These are phyloP conservation scores for Amphibalanus amphitrite DNA, from an alignment of 1,140 invertebrate species.

Conservation along the genomic window DNA sequence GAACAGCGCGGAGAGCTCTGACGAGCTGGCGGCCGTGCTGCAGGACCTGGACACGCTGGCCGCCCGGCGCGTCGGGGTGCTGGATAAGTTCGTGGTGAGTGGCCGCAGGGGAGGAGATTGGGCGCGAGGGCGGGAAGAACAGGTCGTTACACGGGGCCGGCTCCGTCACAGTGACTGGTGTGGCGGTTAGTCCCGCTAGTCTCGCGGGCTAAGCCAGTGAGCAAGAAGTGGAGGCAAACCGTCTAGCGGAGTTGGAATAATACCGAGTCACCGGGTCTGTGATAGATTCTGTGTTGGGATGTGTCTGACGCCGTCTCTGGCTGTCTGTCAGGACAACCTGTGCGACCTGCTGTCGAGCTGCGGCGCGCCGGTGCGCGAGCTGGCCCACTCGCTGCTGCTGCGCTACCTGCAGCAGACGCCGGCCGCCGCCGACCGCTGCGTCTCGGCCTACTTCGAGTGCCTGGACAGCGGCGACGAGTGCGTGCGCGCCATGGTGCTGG, in stretches of 20 bases:
- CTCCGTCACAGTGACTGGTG: too few species aligned
- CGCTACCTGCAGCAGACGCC: conserved; percentile 20
- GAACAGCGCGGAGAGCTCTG: neutral
- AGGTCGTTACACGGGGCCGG: too few species aligned
- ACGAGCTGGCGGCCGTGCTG: neutral
- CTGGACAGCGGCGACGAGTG: conserved; percentile 58
- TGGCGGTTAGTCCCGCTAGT: too few species aligned
- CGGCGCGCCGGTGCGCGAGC: conserved; percentile 10
- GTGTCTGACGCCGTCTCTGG: conserved; percentile 12
- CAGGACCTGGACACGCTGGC: neutral
- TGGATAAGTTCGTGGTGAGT: conserved; percentile 12
- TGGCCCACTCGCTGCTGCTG: conserved; percentile 20
- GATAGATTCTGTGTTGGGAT: conserved; percentile 13
- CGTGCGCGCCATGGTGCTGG: conserved; percentile 55
- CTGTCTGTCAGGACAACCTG: conserved; percentile 40
- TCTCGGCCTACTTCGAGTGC: conserved; percentile 59
- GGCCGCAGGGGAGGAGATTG: too few species aligned
- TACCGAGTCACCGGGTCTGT: conserved; percentile 8
- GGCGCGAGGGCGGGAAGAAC: too few species aligned
- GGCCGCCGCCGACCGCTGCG: conserved; percentile 33
- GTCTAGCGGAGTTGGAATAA: conserved; percentile 13
- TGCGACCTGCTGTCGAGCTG: conserved; percentile 18
- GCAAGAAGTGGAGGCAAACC: too few species aligned
- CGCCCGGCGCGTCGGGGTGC: neutral
- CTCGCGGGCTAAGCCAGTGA: too few species aligned